These are phyloP conservation scores for Malurus cyaneus DNA, from an alignment of 2,113 vertebrate species.

Conservation along the genomic window DNA sequence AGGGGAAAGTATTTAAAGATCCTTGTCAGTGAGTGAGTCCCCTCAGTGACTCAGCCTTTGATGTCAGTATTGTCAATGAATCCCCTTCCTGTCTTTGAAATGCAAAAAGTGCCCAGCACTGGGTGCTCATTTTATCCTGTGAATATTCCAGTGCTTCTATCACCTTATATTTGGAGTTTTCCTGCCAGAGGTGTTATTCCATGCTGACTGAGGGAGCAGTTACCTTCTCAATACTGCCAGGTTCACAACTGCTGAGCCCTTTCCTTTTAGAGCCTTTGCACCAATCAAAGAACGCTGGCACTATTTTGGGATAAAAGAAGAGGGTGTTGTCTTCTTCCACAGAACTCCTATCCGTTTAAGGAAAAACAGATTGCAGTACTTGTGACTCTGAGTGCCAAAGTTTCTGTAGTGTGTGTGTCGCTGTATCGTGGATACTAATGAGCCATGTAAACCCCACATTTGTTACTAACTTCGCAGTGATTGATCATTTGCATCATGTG, in stretches of 20 bases:
- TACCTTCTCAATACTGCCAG: not conserved
- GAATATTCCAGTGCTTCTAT: not conserved
- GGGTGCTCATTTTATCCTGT: not conserved
- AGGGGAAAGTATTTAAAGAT: not conserved
- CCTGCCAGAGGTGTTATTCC: not conserved
- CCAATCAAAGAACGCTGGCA: not conserved
- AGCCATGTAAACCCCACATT: not conserved
- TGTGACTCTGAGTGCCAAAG: not conserved
- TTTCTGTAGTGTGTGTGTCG: not conserved
- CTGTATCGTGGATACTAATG: slow-evolving; percentile 37
- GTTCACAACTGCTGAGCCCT: not conserved
- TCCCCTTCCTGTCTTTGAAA: not conserved
- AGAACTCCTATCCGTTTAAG: not conserved
- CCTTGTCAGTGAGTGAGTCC: not conserved
- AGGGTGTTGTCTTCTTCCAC: not conserved
- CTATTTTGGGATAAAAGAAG: not conserved
- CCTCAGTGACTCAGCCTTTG: not conserved
- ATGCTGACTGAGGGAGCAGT: not conserved
- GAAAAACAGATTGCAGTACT: not conserved
- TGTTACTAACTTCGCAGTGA: slow-evolving; percentile 40
- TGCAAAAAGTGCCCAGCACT: not conserved
- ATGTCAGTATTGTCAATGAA: not conserved
- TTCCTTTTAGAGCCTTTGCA: not conserved
- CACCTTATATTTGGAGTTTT: not conserved
- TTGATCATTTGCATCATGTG: slow-evolving; percentile 53